Percentiles rank a stretch among this genome's conserved stretches.
Evolutionary conservation across 2,797 vertebrate species (phyloP).

Genomic region (Carapus acus): DNA sequence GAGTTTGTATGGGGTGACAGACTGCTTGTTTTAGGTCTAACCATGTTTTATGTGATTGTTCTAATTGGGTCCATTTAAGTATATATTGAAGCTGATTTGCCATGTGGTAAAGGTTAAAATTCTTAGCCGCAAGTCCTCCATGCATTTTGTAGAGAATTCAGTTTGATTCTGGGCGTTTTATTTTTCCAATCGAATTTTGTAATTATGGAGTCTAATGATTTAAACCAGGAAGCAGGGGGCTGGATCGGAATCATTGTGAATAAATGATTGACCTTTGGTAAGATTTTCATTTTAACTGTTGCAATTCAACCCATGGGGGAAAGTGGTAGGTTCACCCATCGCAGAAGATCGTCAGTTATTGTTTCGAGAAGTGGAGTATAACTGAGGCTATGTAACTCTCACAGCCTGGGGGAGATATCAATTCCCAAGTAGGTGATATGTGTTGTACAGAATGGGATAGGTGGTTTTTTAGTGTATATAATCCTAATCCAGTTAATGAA

Average conservation of each 20-base stretch:
- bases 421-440: not conserved
- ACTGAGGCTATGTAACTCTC: no score
- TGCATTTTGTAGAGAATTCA: no score
- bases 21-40: not conserved
- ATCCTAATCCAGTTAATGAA: not conserved
- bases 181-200: no score
- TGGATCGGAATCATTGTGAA: not conserved
- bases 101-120: not conserved
- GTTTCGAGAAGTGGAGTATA: not conserved
- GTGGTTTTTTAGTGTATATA: not conserved
- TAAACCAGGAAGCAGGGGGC: not conserved
- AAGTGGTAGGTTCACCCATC: not conserved
- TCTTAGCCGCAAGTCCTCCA: not conserved
- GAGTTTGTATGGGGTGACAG: not conserved
- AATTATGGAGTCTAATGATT: no score
- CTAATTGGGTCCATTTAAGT: not conserved
- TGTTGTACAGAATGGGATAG: no score
- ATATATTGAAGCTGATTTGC: not conserved
- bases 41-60: not conserved
- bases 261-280: not conserved
- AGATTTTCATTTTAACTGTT: not conserved
- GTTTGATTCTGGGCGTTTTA: no score
- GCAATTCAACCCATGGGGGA: not conserved
- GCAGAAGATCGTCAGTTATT: not conserved
- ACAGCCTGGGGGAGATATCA: not conserved